Evolutionary conservation across 2,888 invertebrate genomes (phyloP).

Genomic region (Odiellus spinosus): DNA sequence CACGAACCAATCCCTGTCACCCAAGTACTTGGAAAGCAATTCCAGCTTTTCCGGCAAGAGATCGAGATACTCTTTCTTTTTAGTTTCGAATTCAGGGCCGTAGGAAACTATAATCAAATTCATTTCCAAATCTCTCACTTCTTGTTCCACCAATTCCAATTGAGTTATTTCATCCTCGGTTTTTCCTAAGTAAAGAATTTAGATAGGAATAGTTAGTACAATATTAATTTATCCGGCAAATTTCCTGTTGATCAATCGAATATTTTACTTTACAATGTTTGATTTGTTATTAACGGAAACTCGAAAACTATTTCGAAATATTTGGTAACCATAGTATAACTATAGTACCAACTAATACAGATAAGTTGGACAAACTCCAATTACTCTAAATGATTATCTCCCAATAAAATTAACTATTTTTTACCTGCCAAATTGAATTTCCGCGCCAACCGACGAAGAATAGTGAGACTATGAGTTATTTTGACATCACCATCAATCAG

Average conservation of each 20-base stretch:
- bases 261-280: no score
- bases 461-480: conserved; percentile 26
- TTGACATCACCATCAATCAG: conserved; percentile 24
- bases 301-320: no score
- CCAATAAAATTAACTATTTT: no score
- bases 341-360: no score
- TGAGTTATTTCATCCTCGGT: conserved; percentile 12
- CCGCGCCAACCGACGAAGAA: conserved; percentile 18
- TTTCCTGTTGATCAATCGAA: no score
- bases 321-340: no score
- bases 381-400: no score
- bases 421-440: conserved; percentile 14
- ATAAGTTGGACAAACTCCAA: no score
- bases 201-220: no score
- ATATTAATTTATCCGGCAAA: no score
- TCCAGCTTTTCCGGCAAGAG: conserved; percentile 12
- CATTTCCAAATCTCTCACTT: conserved; percentile 28
- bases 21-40: conserved; percentile 12
- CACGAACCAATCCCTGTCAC: conserved; percentile 13
- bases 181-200: no score
- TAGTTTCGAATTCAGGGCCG: not conserved
- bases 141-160: conserved; percentile 16
- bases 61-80: not conserved
- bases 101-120: conserved; percentile 12
- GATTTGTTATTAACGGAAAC: no score